Evolutionary conservation across 1,140 invertebrate genomes (phyloP), one percentile per base, ranked within the genome.

Genomic region (Andrena cerasifolii): DNA sequence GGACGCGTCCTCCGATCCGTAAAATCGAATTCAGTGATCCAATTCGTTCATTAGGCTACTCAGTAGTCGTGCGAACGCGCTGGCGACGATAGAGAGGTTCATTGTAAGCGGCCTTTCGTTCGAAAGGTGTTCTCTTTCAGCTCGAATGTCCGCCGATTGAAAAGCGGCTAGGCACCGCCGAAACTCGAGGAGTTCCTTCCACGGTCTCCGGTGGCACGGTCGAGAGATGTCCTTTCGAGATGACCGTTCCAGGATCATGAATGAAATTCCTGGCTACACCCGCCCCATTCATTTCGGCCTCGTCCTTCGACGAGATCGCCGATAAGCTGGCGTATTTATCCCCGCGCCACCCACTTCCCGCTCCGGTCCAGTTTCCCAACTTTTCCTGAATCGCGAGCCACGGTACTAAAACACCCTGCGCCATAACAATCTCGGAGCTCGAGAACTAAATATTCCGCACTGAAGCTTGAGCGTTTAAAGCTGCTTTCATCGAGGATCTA

Each of bases 301-400:
- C 54, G 58, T 59, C 70, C 16, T 28, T 31, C 45, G 14, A 51
- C 21, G 28, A 82, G 82, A 91, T 92, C 85, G 81, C 76, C 86
- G 91, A 90, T 91, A 90, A 90, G 68, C 80, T 61, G 70, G 74
- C 71, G 84, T 79, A 89, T 91, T 91, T 90, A 87, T n/a, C n/a
- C n/a, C n/a, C n/a, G n/a, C n/a, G n/a, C n/a, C n/a, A n/a, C 86
- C 86, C 77, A 84, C 85, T 86, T 89, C 84, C 88, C 76, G 84
- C 83, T 51, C 74, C 62, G 61, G 63, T n/a, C 68, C 58, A 47
- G 61, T 18, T 79, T 10, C 26, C n/a, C 31, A 65, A 47, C 26
- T 65, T 43, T 68, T 70, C 62, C 51, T 45, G 36, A 40, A 40
- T 40, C 10, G 10, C 36, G 36, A 40, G 3, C 36, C 10, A 10